A percentile compares a stretch with the other conserved stretches of the same genome.
These are phyloP conservation scores for Bombus cullumanus DNA, from an alignment of 1,140 invertebrate species.

Conservation along the genomic window DNA sequence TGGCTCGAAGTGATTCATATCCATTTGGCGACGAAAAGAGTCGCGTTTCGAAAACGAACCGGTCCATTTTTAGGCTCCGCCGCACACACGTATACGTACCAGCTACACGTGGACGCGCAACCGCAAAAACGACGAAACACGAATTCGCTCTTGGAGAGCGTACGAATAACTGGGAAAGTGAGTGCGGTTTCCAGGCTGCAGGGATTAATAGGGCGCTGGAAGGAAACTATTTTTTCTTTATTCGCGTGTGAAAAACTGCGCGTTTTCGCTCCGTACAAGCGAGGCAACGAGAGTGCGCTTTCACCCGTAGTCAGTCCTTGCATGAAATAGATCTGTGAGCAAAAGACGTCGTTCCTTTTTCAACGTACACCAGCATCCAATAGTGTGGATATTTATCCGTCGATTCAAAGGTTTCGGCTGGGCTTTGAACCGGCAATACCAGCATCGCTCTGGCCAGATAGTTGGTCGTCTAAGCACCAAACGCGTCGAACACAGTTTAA, in stretches of 20 bases:
- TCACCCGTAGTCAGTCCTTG: background rate
- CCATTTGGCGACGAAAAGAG: constrained; percentile 25
- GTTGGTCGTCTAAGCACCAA: background rate
- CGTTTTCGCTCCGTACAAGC: background rate
- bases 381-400: constrained; percentile 9
- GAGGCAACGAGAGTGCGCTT: background rate
- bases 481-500: constrained; percentile 19
- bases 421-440: constrained; percentile 18
- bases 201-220: constrained; percentile 9
- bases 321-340: background rate
- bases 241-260: background rate
- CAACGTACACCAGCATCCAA: background rate
- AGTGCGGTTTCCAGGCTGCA: constrained; percentile 16
- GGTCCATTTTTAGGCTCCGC: constrained; percentile 1
- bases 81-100: background rate
- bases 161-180: constrained; percentile 1
- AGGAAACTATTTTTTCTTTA: constrained; percentile 8
- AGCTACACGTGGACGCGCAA: background rate
- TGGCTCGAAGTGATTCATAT: constrained; percentile 22
- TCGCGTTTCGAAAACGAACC: constrained; percentile 35
- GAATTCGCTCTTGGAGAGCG: constrained; percentile 12
- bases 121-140: constrained; percentile 29
- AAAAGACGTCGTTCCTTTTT: background rate
- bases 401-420: background rate
- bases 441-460: constrained; percentile 10